phyloP scores from a whole-genome alignment of 1,140 invertebrate species.

The Anthonomus grandis region DNA sequence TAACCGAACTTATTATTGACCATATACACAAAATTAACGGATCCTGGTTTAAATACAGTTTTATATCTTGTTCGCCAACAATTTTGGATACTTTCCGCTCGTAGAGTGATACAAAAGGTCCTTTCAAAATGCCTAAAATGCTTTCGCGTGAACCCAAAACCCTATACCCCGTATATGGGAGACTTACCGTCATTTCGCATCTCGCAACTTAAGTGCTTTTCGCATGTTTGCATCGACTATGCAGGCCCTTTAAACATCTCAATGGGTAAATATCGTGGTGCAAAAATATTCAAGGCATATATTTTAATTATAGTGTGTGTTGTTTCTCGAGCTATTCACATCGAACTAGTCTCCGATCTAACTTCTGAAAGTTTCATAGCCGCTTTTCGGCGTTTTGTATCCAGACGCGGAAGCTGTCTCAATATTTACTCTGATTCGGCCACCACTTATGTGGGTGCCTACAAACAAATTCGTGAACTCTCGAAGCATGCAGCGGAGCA shows the following conservation, averaged over 20 bases:
- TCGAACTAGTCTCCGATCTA: background rate
- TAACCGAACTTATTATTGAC: too few species aligned
- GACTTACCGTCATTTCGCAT: background rate
- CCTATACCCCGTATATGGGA: background rate
- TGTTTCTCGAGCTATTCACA: background rate
- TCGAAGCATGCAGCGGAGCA: too few species aligned
- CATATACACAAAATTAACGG: too few species aligned
- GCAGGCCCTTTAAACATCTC: background rate
- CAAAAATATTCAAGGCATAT: conserved; percentile 4
- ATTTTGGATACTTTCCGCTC: too few species aligned
- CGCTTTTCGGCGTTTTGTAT: conserved; percentile 7
- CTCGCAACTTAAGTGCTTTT: background rate
- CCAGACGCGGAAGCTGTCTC: background rate
- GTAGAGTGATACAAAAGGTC: too few species aligned
- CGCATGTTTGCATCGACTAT: background rate
- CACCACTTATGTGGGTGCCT: conserved; percentile 20
- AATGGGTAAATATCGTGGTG: background rate
- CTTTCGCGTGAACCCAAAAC: too few species aligned
- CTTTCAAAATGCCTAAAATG: too few species aligned
- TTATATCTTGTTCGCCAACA: too few species aligned
- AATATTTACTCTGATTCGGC: conserved; percentile 26
- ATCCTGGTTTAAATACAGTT: too few species aligned
- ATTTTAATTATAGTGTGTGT: conserved; percentile 8
- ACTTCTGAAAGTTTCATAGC: background rate
- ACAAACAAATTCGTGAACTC: too few species aligned